Evolutionary conservation across 2,797 vertebrate genomes (phyloP).

Genomic region (Scyliorhinus canicula): DNA sequence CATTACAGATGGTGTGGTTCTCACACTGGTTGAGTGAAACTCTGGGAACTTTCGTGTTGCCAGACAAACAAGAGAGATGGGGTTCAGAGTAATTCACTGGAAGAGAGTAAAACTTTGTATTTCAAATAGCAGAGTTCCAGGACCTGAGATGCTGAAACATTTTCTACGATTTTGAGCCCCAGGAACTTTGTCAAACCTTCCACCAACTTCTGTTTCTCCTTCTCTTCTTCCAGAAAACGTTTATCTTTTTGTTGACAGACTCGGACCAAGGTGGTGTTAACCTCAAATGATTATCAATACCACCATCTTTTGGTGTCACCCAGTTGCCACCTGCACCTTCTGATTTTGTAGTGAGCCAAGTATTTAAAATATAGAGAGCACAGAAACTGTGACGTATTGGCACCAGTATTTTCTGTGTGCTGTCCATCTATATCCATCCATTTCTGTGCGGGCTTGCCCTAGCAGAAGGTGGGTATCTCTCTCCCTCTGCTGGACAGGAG

Average conservation of each 20-base stretch:
- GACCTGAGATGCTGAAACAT: background rate
- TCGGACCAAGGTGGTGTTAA: background rate
- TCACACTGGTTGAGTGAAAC: background rate
- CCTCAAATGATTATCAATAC: too few relatives aligned
- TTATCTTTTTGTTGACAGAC: background rate
- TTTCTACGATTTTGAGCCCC: background rate
- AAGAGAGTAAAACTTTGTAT: background rate
- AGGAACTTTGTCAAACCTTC: background rate
- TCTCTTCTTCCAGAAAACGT: background rate
- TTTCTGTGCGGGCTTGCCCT: background rate
- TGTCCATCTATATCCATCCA: background rate
- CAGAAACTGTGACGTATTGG: background rate
- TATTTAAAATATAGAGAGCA: background rate
- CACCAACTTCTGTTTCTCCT: background rate
- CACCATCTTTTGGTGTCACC: too few relatives aligned
- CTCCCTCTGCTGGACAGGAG: too few relatives aligned
- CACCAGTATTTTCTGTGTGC: background rate
- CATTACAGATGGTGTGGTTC: background rate
- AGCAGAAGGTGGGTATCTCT: too few relatives aligned
- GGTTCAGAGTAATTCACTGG: background rate
- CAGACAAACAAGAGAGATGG: background rate
- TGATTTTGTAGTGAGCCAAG: background rate
- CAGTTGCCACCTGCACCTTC: background rate
- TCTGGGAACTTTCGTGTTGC: background rate
- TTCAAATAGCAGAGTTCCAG: background rate